These are phyloP conservation scores for Helicoverpa assulta DNA, from an alignment of 2,888 invertebrate species.

Conservation along the genomic window DNA sequence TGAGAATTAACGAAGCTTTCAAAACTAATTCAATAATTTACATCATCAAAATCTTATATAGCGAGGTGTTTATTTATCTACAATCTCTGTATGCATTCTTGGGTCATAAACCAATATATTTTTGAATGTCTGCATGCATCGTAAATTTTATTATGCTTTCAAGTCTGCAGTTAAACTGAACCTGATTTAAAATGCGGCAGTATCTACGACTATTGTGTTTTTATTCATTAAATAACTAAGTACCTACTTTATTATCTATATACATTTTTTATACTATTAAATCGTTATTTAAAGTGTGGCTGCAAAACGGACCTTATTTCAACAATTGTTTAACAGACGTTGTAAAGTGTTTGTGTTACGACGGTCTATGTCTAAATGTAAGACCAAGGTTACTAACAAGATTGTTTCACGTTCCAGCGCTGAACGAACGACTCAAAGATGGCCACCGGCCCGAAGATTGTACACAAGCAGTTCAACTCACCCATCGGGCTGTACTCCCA, in stretches of 20 bases:
- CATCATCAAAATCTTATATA: neutral
- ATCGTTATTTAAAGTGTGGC: too few relatives aligned
- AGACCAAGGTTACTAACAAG: constrained; percentile 1
- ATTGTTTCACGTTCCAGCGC: constrained; percentile 78
- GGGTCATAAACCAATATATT: constrained; percentile 61
- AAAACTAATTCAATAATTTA: constrained; percentile 6
- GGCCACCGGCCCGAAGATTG: constrained; percentile 93
- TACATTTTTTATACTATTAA: too few relatives aligned
- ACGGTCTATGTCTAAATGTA: too few relatives aligned
- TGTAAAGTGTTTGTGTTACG: too few relatives aligned
- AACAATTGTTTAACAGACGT: too few relatives aligned
- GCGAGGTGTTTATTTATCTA: constrained; percentile 27
- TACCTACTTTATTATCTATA: too few relatives aligned
- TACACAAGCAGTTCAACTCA: constrained; percentile 97
- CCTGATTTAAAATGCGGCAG: constrained; percentile 57
- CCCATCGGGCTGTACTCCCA: constrained; percentile 96
- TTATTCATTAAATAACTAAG: constrained; percentile 1
- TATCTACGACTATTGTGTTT: constrained; percentile 19
- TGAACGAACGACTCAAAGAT: constrained; percentile 91
- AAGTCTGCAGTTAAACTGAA: constrained; percentile 63
- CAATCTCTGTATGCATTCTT: constrained; percentile 40
- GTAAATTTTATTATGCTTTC: constrained; percentile 69
- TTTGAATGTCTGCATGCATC: constrained; percentile 64
- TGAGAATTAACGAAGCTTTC: constrained; percentile 8
- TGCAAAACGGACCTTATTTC: too few relatives aligned